A percentile compares a stretch with the other conserved stretches of the same genome.
phyloP scores from a whole-genome alignment of 2,797 vertebrate species.

The Siniperca obscura region DNA sequence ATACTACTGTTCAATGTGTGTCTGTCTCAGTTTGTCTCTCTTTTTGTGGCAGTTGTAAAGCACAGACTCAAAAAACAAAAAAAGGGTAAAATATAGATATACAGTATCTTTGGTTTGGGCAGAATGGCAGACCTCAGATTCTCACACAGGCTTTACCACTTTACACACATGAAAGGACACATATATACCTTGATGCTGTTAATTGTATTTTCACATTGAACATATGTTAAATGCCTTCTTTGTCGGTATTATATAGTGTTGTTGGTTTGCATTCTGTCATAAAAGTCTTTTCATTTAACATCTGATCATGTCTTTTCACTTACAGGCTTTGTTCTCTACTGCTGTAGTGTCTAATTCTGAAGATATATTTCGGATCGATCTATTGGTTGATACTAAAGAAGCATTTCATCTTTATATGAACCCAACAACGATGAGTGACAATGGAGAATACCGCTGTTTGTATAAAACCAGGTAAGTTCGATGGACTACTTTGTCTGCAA shows the following conservation, averaged over 20 bases:
- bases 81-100: too few species aligned
- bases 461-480: slow-evolving; percentile 30
- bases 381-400: not conserved
- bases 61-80: too few species aligned
- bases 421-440: not conserved
- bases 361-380: not conserved
- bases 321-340: not conserved
- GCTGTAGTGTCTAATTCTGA: not conserved
- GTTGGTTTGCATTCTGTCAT: not conserved
- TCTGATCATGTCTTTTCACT: not conserved
- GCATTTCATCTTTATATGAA: not conserved
- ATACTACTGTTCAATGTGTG: too few species aligned
- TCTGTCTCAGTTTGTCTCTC: too few species aligned
- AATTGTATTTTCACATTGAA: too few species aligned
- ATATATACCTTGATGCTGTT: too few species aligned
- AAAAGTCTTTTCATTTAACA: not conserved
- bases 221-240: not conserved
- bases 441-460: slow-evolving; percentile 31
- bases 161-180: too few species aligned
- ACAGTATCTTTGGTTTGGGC: too few species aligned
- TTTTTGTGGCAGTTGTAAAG: too few species aligned
- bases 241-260: not conserved
- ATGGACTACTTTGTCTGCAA: not conserved
- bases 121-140: too few species aligned
- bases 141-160: too few species aligned